Base-by-base conservation (phyloP, 2,113 vertebrate genomes). In the Bubo blakistoni region DNA sequence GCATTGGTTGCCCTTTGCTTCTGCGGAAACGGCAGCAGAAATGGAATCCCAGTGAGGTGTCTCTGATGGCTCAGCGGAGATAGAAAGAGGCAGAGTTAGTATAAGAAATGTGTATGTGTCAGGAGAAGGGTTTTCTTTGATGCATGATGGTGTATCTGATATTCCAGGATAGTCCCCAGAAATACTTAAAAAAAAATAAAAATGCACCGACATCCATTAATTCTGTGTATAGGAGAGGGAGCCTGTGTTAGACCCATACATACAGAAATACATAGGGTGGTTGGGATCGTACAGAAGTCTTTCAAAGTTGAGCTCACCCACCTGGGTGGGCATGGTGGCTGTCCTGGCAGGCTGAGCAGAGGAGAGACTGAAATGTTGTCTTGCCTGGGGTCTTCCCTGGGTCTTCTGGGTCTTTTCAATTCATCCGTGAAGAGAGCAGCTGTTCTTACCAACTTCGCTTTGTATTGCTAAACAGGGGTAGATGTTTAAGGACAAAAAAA, bases 241-340 rank as follows among this genome's bases (percentile, higher is more conserved):
- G 16, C 15, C 24, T 34, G 38, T 20, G 54, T 61, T 69, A 34
- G 16, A 22, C 10, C 27, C 12, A 4, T 25, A 6, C 0, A 5
- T n/a, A 26, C 3, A 25, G 71, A 59, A 21, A 26, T 21, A 21
- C 0, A 0, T 22, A 1, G 3, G 16, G 65, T 59, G 14, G 14
- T 12, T 42, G 29, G 59, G 19, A 11, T 20, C 0, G 14, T 34
- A 16, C 25, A 7, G 65, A 55, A 70, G 9, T 11, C 36, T 38
- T 52, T 46, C 30, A 12, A 30, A 47, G n/a, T 52, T 77, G 51
- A 8, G 20, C 29, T 78, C 10, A 36, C 58, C 32, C 24, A 24
- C 19, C 9, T 13, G 38, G 9, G 16, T 58, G 24, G 65, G 10
- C 4, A 0, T 4, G 10, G 55, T 36, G 34, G 19, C 27, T 38